phyloP scores from a whole-genome alignment of 2,113 vertebrate species.

The Lepus timidus region DNA sequence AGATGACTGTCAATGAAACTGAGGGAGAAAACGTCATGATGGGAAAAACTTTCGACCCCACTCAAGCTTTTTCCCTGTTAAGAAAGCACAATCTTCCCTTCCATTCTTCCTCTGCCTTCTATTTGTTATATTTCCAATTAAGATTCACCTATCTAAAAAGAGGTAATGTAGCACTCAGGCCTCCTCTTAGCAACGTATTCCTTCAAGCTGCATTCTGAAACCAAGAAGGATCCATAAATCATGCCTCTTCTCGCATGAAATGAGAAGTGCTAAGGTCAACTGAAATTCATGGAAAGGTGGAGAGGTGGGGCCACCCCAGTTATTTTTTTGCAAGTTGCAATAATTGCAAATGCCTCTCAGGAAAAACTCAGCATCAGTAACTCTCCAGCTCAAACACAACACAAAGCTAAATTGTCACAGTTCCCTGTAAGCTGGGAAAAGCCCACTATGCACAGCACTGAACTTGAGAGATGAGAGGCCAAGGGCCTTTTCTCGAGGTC shows the following conservation, averaged over 20 bases:
- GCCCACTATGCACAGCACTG: not conserved
- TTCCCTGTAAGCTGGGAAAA: not conserved
- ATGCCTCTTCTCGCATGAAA: conserved; percentile 69
- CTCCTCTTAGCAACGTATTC: conserved; percentile 66
- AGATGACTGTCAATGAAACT: conserved; percentile 55
- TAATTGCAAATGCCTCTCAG: conserved; percentile 64
- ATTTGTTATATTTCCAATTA: conserved; percentile 75
- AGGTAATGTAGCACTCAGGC: conserved; percentile 13
- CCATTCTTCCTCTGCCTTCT: conserved; percentile 59
- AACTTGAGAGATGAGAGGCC: not conserved
- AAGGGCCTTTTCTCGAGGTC: not conserved
- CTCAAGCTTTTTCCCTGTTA: not conserved
- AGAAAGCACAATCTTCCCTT: conserved; percentile 49
- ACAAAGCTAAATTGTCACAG: not conserved
- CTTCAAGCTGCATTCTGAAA: conserved; percentile 69
- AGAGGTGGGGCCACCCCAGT: conserved; percentile 55
- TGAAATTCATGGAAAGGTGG: conserved; percentile 71
- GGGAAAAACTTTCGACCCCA: not conserved
- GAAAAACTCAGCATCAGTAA: conserved; percentile 23
- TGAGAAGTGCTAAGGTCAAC: conserved; percentile 78
- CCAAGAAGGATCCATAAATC: conserved; percentile 75
- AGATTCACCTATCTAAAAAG: conserved; percentile 70
- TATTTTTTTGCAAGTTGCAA: conserved; percentile 63
- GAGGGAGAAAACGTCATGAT: conserved; percentile 46
- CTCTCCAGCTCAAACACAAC: conserved; percentile 29